These are phyloP conservation scores for Macropus fuliginosus DNA, from an alignment of 2,797 vertebrate genomes.

Conservation along the genomic window DNA sequence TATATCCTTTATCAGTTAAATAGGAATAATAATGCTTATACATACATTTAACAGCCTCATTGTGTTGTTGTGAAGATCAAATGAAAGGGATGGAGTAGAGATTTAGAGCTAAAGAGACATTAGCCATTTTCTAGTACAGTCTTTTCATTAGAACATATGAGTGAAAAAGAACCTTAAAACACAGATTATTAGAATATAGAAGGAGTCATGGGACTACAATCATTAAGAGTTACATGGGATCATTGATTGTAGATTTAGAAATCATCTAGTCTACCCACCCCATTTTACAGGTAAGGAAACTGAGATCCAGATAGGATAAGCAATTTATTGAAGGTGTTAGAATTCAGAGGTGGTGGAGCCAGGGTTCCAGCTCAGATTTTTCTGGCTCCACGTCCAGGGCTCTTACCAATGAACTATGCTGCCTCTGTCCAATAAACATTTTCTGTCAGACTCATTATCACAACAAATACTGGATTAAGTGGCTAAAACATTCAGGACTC, in stretches of 20 bases:
- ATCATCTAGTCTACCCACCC: not conserved
- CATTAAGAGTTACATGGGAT: not conserved
- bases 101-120: not conserved
- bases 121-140: not conserved
- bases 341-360: not conserved
- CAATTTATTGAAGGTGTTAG: not conserved
- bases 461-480: constrained; percentile 30
- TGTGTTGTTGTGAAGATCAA: not conserved
- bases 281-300: constrained; percentile 5
- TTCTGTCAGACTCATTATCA: constrained; percentile 11
- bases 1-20: not conserved
- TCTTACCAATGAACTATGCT: constrained; percentile 10
- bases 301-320: constrained; percentile 36
- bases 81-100: not conserved
- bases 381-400: not conserved
- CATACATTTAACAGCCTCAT: not conserved
- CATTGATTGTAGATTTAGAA: not conserved
- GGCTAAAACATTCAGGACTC: not conserved
- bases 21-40: not conserved
- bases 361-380: not conserved
- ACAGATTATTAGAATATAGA: not conserved
- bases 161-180: not conserved
- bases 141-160: not conserved
- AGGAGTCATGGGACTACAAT: not conserved
- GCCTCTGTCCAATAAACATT: constrained; percentile 22